These are phyloP conservation scores for Dicranocentrus wangi DNA, from an alignment of 2,888 invertebrate species.

Conservation along the genomic window DNA sequence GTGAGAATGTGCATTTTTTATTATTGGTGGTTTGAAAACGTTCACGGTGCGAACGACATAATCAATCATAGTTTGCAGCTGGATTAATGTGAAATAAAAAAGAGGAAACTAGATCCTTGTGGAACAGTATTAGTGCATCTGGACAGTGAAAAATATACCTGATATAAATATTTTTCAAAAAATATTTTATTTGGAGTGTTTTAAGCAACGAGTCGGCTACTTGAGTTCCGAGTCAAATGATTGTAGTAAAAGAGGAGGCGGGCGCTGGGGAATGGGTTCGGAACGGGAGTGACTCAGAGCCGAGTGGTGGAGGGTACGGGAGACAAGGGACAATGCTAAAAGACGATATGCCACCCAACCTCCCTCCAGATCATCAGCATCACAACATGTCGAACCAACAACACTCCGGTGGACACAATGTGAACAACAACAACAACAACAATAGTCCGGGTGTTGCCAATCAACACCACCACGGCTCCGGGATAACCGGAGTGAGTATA, in stretches of 20 bases:
- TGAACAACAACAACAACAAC: slow-evolving; percentile 48
- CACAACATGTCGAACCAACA: slow-evolving; percentile 49
- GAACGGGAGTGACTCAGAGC: slow-evolving; percentile 55
- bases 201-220: too few relatives aligned
- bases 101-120: too few relatives aligned
- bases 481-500: slow-evolving; percentile 56
- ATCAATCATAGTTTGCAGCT: too few relatives aligned
- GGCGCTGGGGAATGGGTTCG: slow-evolving; percentile 65
- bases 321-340: slow-evolving; percentile 59
- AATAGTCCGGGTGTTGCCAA: slow-evolving; percentile 51
- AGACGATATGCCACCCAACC: slow-evolving; percentile 58
- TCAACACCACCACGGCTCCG: slow-evolving; percentile 58
- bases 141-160: too few relatives aligned
- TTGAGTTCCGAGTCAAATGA: too few relatives aligned
- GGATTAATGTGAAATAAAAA: too few relatives aligned
- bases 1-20: too few relatives aligned
- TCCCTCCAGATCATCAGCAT: slow-evolving; percentile 55
- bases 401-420: slow-evolving; percentile 38
- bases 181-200: too few relatives aligned
- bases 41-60: too few relatives aligned
- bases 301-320: slow-evolving; percentile 38
- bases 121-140: too few relatives aligned
- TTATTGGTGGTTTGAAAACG: too few relatives aligned
- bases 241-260: slow-evolving; percentile 67
- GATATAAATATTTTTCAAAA: too few relatives aligned